Evolutionary conservation across 2,113 vertebrate species (phyloP), one percentile per base, ranked within the genome.

Genomic region (Etheostoma cragini): DNA sequence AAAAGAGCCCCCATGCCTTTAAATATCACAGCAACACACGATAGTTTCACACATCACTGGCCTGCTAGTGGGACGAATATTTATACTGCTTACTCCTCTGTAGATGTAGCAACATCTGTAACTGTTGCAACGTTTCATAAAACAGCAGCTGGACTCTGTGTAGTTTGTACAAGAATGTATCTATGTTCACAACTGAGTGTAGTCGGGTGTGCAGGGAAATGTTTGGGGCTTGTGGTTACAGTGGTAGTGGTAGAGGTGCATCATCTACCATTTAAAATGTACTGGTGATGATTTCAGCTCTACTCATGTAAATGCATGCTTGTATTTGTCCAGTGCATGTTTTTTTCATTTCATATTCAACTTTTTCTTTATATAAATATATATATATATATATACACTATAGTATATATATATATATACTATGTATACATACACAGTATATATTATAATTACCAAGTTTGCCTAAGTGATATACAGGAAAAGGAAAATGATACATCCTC

Each of bases 281-380:
- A 68, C 83, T 82, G 89, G 86, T 82, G 90, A 85, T 82, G 81
- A 89, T 86, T 91, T 91, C 93, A 92, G 92, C 86, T 90, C 78
- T 91, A 92, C 93, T 94, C 90, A 78, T 89, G 91, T 93, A 92
- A 94, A 93, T 95, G 95, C 95, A 96, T 96, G 95, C 94, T 92
- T 74, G 87, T 95, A 87, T 83, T 89, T 54, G 90, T 95, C 93
- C 74, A 85, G 76, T 95, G 95, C 94, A 95, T 94, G 94, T 85
- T 86, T 90, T 78, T 89, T 78, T 89, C 76, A 63, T 89, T 82
- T 87, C 79, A 81, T 88, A 85, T 90, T 10, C 54, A 24, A 22
- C 81, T 93, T 88, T 83, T 12, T 76, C 54, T 86, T 45, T 63
- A 35, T 73, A n/a, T 66, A 16, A 19, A 16, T 49, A 2, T 60